phyloP scores from a whole-genome alignment of 2,797 vertebrate species.

The Lithobates pipiens region DNA sequence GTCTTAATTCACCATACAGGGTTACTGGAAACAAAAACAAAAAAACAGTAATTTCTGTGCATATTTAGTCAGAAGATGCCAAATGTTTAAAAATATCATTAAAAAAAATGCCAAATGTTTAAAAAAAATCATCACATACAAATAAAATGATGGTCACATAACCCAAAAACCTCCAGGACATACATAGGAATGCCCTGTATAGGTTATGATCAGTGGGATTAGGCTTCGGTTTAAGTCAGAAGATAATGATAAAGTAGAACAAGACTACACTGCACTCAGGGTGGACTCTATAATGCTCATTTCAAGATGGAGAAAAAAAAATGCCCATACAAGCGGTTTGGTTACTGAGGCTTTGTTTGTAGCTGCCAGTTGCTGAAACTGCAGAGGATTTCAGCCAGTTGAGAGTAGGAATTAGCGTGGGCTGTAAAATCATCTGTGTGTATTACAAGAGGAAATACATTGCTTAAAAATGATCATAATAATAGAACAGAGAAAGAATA shows the following conservation, averaged over 20 bases:
- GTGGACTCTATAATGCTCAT: background rate
- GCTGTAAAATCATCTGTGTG: conserved; percentile 10
- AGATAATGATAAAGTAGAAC: background rate
- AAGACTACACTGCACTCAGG: background rate
- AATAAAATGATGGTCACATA: background rate
- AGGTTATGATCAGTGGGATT: background rate
- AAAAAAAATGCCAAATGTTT: too few species aligned
- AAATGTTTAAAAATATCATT: too few species aligned
- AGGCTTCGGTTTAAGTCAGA: background rate
- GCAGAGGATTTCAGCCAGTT: conserved; percentile 2
- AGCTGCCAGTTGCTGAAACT: conserved; percentile 26
- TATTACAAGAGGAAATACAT: conserved; percentile 33
- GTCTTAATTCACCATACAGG: too few species aligned
- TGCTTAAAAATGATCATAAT: background rate
- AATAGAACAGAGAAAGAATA: conserved; percentile 1
- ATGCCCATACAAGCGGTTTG: background rate
- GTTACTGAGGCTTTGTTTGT: conserved; percentile 20
- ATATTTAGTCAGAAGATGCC: too few species aligned
- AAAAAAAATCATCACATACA: too few species aligned
- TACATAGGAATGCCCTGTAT: background rate
- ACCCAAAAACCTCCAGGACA: background rate
- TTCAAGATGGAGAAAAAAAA: background rate
- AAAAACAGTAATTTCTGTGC: too few species aligned
- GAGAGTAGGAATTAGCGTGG: conserved; percentile 11
- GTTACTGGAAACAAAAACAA: too few species aligned